phyloP scores from a whole-genome alignment of 2,888 invertebrate species.

The Drosophila nigricruria region DNA sequence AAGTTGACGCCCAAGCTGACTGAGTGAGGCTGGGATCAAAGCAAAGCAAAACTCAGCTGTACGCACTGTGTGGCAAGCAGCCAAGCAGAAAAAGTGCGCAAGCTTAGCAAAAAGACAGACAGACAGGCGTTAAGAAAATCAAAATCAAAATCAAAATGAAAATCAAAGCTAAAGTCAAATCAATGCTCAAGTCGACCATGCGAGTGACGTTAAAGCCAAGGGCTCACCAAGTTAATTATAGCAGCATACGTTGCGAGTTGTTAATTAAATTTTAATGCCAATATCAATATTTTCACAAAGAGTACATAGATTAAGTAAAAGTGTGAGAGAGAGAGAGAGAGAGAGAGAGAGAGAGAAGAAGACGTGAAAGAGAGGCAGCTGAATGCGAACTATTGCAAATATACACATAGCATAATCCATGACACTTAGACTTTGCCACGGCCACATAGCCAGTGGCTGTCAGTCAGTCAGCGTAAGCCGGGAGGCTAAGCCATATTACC shows the following conservation, averaged over 20 bases:
- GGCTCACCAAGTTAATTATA: constrained; percentile 70
- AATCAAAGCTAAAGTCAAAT: constrained; percentile 46
- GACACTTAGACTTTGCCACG: constrained; percentile 65
- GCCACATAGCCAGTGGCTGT: constrained; percentile 24
- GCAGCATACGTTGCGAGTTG: constrained; percentile 59
- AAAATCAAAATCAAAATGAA: constrained; percentile 39
- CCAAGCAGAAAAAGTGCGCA: constrained; percentile 71
- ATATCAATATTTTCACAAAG: constrained; percentile 52
- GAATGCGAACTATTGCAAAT: constrained; percentile 59
- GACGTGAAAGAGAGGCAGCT: neutral
- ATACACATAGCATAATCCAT: constrained; percentile 77
- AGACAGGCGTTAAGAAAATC: constrained; percentile 34
- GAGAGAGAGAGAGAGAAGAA: constrained; percentile 1
- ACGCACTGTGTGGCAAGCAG: constrained; percentile 58
- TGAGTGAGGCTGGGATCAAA: constrained; percentile 54
- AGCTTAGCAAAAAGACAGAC: constrained; percentile 33
- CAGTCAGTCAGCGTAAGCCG: constrained; percentile 56
- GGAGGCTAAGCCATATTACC: constrained; percentile 39
- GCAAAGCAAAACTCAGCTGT: constrained; percentile 21
- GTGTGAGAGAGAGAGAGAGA: neutral
- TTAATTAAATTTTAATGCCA: constrained; percentile 73
- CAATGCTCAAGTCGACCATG: constrained; percentile 39
- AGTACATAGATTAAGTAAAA: constrained; percentile 28
- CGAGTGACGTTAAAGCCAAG: constrained; percentile 49
- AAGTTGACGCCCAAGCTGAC: constrained; percentile 39